Conservation (phyloP, 1,140 invertebrate species). For the Drosophila subobscura region DNA sequence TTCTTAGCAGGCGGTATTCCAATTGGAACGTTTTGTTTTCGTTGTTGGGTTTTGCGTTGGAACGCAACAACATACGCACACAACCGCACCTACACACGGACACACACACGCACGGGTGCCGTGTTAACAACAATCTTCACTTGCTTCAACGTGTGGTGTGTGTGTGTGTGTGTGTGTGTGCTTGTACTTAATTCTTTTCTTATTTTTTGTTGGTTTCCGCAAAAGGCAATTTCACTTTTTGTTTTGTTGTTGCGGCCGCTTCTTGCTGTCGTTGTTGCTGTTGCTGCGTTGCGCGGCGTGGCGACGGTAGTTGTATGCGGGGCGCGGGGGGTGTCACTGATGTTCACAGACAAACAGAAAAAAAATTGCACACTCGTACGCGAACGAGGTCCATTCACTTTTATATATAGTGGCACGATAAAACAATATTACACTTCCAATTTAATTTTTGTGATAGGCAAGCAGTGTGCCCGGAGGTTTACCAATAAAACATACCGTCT, state of each 20-base stretch:
- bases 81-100: conserved; percentile 28
- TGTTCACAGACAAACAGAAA: too few species aligned
- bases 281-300: neutral
- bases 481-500: too few species aligned
- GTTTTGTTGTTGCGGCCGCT: conserved; percentile 41
- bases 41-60: too few species aligned
- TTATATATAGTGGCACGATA: too few species aligned
- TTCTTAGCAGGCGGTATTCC: conserved; percentile 55
- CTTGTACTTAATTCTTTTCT: conserved; percentile 25
- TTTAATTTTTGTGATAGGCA: too few species aligned
- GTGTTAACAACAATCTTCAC: conserved; percentile 32
- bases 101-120: conserved; percentile 42
- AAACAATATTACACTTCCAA: too few species aligned
- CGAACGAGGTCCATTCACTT: too few species aligned
- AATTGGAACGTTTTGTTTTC: conserved; percentile 64
- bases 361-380: too few species aligned
- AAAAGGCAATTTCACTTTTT: conserved; percentile 76
- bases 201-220: conserved; percentile 39
- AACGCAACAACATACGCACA: conserved; percentile 51
- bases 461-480: too few species aligned
- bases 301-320: too few species aligned
- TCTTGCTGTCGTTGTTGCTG: conserved; percentile 21
- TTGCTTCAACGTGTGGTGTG: neutral
- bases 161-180: conserved; percentile 8
- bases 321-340: too few species aligned